A percentile compares a stretch with the other conserved stretches of the same genome.
Conservation (phyloP, 2,888 invertebrate genomes). For the Aricia artaxerxes region DNA sequence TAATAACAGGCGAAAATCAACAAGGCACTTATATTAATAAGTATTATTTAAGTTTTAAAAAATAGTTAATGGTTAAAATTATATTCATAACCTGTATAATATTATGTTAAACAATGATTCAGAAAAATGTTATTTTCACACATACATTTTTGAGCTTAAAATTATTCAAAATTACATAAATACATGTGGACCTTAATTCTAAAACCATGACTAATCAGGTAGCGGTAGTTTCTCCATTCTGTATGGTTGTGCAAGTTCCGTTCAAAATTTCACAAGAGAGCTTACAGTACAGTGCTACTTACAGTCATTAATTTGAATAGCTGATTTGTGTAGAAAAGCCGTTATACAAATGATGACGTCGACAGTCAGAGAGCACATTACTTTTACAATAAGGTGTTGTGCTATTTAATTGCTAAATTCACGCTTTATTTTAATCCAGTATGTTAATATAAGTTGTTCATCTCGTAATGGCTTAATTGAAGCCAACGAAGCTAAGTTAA, state of each 20-base stretch:
- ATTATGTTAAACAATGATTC: neutral
- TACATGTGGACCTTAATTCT: neutral
- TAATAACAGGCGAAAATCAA: neutral
- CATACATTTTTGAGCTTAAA: neutral
- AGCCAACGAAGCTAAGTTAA: neutral
- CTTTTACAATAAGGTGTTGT: neutral
- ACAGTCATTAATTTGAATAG: neutral
- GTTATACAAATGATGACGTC: neutral
- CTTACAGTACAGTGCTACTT: neutral
- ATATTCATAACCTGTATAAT: neutral
- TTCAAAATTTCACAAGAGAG: neutral
- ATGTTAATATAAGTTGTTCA: neutral
- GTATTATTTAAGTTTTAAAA: neutral
- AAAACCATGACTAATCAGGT: constrained; percentile 12
- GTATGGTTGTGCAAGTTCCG: neutral
- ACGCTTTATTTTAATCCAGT: neutral
- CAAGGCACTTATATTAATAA: neutral
- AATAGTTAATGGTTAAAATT: neutral
- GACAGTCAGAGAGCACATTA: neutral
- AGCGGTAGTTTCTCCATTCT: neutral
- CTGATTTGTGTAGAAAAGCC: neutral
- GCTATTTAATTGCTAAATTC: neutral
- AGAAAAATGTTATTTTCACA: neutral
- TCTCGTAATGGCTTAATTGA: neutral
- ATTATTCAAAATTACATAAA: neutral